Evolutionary conservation across 1,140 invertebrate species (phyloP).

Genomic region (Neodiprion pinetum): DNA sequence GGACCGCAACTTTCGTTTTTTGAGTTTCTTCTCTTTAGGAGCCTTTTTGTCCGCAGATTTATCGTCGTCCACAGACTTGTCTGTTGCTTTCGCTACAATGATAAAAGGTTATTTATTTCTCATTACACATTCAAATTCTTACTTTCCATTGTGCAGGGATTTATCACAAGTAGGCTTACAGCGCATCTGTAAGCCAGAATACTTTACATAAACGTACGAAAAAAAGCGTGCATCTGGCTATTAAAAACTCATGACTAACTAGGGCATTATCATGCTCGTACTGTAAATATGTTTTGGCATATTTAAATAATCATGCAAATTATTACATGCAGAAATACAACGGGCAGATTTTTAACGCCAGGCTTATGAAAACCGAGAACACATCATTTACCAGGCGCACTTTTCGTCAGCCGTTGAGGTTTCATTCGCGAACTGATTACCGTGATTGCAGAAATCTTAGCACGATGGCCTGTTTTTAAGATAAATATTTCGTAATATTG

Average conservation of each 20-base stretch:
- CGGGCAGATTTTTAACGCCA: constrained; percentile 24
- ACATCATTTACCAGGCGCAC: constrained; percentile 43
- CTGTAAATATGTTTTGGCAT: too few relatives aligned
- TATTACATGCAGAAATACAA: constrained; percentile 22
- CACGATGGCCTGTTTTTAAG: constrained; percentile 26
- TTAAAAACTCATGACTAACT: too few relatives aligned
- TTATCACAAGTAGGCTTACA: too few relatives aligned
- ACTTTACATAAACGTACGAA: too few relatives aligned
- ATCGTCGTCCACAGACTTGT: not conserved
- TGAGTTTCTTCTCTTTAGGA: not conserved
- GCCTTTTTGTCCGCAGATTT: not conserved
- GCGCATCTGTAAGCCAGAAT: too few relatives aligned
- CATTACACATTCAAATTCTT: too few relatives aligned
- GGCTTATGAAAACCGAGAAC: not conserved
- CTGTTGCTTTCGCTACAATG: not conserved
- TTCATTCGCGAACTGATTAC: constrained; percentile 44
- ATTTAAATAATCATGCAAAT: too few relatives aligned
- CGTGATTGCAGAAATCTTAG: constrained; percentile 45
- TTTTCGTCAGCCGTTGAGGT: constrained; percentile 49
- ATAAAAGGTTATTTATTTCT: not conserved
- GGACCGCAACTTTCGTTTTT: not conserved
- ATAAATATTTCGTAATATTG: not conserved
- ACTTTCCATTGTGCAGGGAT: too few relatives aligned
- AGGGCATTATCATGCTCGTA: too few relatives aligned
- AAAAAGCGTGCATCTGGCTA: too few relatives aligned